Evolutionary conservation across 2,797 vertebrate genomes (phyloP), one percentile per base, ranked within the genome.

Genomic region (Philypnodon macrostomus): DNA sequence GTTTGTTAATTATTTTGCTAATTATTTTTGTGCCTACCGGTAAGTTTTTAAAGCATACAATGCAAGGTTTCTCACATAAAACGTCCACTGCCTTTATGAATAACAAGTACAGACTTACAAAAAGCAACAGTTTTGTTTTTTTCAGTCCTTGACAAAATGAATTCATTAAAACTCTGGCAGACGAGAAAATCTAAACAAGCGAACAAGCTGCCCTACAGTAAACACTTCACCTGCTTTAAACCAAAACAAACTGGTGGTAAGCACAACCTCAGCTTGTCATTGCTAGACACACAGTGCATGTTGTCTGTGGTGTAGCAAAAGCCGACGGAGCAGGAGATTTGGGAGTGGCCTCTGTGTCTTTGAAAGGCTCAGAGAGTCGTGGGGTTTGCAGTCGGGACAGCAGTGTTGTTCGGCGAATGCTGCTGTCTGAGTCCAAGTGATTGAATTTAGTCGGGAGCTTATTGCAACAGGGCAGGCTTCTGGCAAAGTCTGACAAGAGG

Each of bases 341-440:
- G 0, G 85, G 70, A 0, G 86, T 78, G 15, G 61, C 60, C 26
- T 77, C 67, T 0, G 48, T 56, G n/a, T 93, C 91, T 35, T 83
- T 92, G 85, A 89, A 92, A 0, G 83, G 87, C 51, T 89, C 88
- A 0, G 86, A 87, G 17, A 90, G 91, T 18, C 89, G 86, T 4
- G 88, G 88, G 23, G 88, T 87, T 11, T 87, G 83, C 34, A 88
- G 57, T 58, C 88, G 85, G n/a, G 90, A 92, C 44, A 90, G 90
- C 52, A 92, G 89, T 18, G 93, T 95, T 64, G 92, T 94, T 41
- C 89, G 79, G 8, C 89, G 89, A 75, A 90, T 87, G 79, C 87
- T 90, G 78, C 92, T 95, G 80, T 95, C 92, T 0, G 93, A 94
- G 47, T 94, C 91, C 47, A 91, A 92, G 70, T 89, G 92, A 53